These are phyloP conservation scores for Cylas formicarius DNA, from an alignment of 1,140 invertebrate species.

Conservation along the genomic window DNA sequence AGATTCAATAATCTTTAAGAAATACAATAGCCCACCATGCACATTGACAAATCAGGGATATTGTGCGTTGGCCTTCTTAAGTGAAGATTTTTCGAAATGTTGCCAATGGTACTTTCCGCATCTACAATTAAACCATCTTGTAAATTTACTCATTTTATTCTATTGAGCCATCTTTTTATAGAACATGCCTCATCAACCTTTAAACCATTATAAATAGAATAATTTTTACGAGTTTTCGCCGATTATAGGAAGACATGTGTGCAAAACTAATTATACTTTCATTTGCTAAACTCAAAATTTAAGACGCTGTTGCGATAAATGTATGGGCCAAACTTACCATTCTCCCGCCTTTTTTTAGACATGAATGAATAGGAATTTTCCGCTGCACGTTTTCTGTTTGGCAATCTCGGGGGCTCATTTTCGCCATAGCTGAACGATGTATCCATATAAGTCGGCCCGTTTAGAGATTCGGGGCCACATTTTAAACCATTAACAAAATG, in stretches of 20 bases:
- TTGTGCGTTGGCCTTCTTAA: slow-evolving; percentile 45
- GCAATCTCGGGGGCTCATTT: slow-evolving; percentile 4
- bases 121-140: background rate
- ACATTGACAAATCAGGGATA: slow-evolving; percentile 50
- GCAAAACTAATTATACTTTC: background rate
- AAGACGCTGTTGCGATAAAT: background rate
- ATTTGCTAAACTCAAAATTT: background rate
- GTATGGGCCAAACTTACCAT: slow-evolving; percentile 23
- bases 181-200: slow-evolving; percentile 3
- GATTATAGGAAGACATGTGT: background rate
- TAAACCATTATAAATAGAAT: slow-evolving; percentile 7
- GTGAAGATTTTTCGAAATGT: slow-evolving; percentile 7
- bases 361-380: slow-evolving; percentile 2
- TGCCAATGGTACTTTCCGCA: background rate
- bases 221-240: background rate
- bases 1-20: too few species aligned
- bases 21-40: slow-evolving; percentile 52
- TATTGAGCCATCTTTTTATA: slow-evolving; percentile 6
- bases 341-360: slow-evolving; percentile 32
- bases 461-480: slow-evolving; percentile 3
- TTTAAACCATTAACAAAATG: slow-evolving; percentile 1
- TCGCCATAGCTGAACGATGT: slow-evolving; percentile 11
- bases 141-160: slow-evolving; percentile 3
- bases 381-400: slow-evolving; percentile 26
- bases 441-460: slow-evolving; percentile 18